Evolutionary conservation across 2,888 invertebrate genomes (phyloP).

Genomic region (Parthenolecanium corni): DNA sequence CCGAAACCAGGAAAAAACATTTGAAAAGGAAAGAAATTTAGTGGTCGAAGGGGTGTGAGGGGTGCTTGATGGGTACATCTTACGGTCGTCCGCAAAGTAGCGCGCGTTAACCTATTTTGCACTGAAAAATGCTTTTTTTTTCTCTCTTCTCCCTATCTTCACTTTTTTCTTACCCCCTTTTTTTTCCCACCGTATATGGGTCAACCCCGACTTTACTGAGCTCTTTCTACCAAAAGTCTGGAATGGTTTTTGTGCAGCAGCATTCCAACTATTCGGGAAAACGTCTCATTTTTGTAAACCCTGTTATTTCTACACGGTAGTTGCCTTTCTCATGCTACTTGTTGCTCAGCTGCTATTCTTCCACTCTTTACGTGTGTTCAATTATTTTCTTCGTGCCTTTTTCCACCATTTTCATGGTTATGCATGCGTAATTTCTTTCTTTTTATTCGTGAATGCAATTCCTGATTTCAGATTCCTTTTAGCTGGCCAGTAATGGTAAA

Average conservation of each 20-base stretch:
- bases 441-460: no score
- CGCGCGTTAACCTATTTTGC: slow-evolving; percentile 28
- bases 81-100: slow-evolving; percentile 29
- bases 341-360: slow-evolving; percentile 23
- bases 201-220: slow-evolving; percentile 27
- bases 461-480: no score
- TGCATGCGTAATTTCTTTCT: no score
- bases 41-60: neutral
- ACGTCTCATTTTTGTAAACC: slow-evolving; percentile 26
- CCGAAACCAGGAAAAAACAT: slow-evolving; percentile 28
- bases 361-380: neutral
- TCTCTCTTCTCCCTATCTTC: slow-evolving; percentile 1
- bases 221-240: slow-evolving; percentile 18
- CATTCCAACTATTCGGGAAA: slow-evolving; percentile 28
- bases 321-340: slow-evolving; percentile 25
- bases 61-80: slow-evolving; percentile 10
- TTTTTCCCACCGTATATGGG: slow-evolving; percentile 8
- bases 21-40: slow-evolving; percentile 25
- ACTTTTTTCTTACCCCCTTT: neutral
- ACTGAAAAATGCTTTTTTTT: slow-evolving; percentile 24
- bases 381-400: neutral
- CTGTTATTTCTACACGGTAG: slow-evolving; percentile 15
- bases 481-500: no score
- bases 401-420: no score
- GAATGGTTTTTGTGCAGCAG: slow-evolving; percentile 20